Evolutionary conservation across 2,797 vertebrate species (phyloP).

Genomic region (Yasuhikotakia modesta): DNA sequence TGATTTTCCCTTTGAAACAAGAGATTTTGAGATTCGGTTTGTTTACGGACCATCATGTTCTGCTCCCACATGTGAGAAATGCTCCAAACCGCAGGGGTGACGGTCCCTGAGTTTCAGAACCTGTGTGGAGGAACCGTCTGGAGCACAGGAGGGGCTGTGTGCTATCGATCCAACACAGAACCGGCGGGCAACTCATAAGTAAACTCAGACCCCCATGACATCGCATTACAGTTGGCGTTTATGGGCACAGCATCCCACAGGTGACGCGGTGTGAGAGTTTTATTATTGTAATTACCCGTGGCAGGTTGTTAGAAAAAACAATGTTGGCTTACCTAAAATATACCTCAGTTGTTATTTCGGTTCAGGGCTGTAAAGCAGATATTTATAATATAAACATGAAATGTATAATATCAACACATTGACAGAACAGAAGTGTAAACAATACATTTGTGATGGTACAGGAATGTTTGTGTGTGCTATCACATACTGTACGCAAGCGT

Average conservation of each 20-base stretch:
- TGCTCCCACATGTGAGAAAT: slow-evolving; percentile 17
- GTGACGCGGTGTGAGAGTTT: slow-evolving; percentile 28
- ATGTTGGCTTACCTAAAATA: slow-evolving; percentile 27
- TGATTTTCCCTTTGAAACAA: slow-evolving; percentile 12
- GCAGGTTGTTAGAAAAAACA: slow-evolving; percentile 29
- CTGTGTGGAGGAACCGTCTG: slow-evolving; percentile 35
- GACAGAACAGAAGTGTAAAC: too few species aligned
- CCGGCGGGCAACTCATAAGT: slow-evolving; percentile 52
- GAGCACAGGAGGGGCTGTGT: slow-evolving; percentile 20
- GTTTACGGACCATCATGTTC: slow-evolving; percentile 27
- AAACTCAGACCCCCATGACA: slow-evolving; percentile 44
- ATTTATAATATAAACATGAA: too few species aligned
- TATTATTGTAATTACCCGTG: slow-evolving; percentile 45
- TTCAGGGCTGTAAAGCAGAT: neutral
- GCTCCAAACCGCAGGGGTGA: slow-evolving; percentile 24
- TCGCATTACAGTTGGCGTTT: slow-evolving; percentile 49
- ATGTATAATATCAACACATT: too few species aligned
- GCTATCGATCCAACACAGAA: slow-evolving; percentile 53
- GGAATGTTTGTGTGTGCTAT: too few species aligned
- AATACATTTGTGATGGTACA: too few species aligned
- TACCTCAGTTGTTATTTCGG: slow-evolving; percentile 2
- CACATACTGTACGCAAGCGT: too few species aligned
- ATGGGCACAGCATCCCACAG: slow-evolving; percentile 49
- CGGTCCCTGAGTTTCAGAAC: slow-evolving; percentile 20
- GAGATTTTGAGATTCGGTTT: slow-evolving; percentile 3